These are phyloP conservation scores for Strix uralensis DNA, from an alignment of 2,113 vertebrate species.

Conservation along the genomic window DNA sequence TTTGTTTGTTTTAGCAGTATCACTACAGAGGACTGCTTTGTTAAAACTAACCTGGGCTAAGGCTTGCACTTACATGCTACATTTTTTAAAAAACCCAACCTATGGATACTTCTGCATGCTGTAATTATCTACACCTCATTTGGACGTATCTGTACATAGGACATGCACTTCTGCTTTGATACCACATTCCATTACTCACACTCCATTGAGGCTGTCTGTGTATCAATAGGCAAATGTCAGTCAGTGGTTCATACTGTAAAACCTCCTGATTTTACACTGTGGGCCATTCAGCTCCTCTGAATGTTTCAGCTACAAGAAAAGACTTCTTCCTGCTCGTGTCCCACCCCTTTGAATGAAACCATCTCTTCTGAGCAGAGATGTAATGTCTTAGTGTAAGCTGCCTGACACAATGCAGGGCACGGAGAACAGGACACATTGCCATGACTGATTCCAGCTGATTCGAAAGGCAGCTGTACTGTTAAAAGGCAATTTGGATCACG, in stretches of 20 bases:
- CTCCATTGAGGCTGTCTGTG: fast-evolving
- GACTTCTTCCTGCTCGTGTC: not conserved
- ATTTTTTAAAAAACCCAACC: fast-evolving
- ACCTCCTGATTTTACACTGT: not conserved
- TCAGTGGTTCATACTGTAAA: not conserved
- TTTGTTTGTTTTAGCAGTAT: not conserved
- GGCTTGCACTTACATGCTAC: not conserved
- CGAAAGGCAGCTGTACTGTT: not conserved
- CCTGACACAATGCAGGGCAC: not conserved
- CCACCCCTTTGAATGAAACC: not conserved
- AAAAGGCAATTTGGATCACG: not conserved
- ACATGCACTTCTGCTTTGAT: not conserved
- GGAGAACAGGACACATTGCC: not conserved
- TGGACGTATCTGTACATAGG: not conserved
- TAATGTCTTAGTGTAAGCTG: not conserved
- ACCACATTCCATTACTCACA: not conserved
- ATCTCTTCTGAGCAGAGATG: not conserved
- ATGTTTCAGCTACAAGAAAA: not conserved
- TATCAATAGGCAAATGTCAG: not conserved
- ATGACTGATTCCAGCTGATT: not conserved
- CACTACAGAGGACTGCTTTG: not conserved
- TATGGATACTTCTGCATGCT: not conserved
- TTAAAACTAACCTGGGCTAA: not conserved
- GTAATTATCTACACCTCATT: not conserved
- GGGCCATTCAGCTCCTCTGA: not conserved